Evolutionary conservation across 2,797 vertebrate species (phyloP).

Genomic region (Hydrolagus colliei): DNA sequence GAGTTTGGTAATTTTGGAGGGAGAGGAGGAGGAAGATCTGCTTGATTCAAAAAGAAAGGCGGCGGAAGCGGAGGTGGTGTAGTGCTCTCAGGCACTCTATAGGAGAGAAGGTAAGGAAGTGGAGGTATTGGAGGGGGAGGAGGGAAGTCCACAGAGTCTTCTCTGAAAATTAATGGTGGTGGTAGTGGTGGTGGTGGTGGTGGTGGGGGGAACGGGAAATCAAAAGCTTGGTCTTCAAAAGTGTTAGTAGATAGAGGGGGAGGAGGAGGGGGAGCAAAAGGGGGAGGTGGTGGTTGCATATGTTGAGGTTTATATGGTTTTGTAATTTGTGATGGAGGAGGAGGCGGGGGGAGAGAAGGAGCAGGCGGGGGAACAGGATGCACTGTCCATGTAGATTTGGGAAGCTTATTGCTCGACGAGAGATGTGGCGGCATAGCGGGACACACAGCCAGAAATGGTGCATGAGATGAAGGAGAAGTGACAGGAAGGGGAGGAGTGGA

Average conservation of each 20-base stretch:
- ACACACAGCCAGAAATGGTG: constrained; percentile 47
- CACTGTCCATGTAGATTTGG: constrained; percentile 39
- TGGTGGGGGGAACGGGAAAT: constrained; percentile 41
- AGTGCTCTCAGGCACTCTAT: constrained; percentile 38
- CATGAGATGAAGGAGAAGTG: constrained; percentile 43
- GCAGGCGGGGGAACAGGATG: constrained; percentile 37
- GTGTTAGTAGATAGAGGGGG: constrained; percentile 42
- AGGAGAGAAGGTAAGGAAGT: constrained; percentile 47
- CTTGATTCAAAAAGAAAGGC: not conserved
- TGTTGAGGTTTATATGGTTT: constrained; percentile 63
- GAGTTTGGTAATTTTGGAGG: constrained; percentile 62
- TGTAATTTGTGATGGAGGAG: constrained; percentile 52
- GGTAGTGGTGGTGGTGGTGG: constrained; percentile 36
- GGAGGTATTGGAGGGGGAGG: constrained; percentile 18
- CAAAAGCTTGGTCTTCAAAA: constrained; percentile 34
- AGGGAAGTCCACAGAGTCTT: constrained; percentile 48
- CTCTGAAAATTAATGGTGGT: not conserved
- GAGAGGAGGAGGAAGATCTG: constrained; percentile 50
- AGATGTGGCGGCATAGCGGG: constrained; percentile 48
- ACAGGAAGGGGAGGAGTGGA: constrained; percentile 52
- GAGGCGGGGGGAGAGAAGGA: constrained; percentile 50
- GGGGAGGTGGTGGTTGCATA: constrained; percentile 46
- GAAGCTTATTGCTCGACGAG: constrained; percentile 51
- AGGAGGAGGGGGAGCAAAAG: constrained; percentile 43
- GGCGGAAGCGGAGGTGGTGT: constrained; percentile 45